phyloP scores from a whole-genome alignment of 2,888 invertebrate genomes.

The Trachelus troglodyta region DNA sequence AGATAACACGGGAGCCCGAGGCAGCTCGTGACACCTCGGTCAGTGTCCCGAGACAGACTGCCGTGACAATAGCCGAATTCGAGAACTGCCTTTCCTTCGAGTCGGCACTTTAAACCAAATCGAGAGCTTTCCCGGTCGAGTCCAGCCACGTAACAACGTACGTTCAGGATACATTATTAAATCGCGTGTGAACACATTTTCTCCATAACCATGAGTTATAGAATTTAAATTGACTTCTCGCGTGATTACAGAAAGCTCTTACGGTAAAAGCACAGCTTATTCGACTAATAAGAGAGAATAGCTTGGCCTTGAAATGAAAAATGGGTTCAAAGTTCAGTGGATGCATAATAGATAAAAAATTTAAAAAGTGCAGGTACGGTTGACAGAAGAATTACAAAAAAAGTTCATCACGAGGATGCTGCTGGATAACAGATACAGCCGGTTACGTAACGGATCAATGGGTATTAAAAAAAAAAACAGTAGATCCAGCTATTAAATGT shows the following conservation, averaged over 20 bases:
- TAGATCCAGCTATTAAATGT: neutral
- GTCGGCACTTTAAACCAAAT: too few species aligned
- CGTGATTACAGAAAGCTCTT: constrained; percentile 5
- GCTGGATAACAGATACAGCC: neutral
- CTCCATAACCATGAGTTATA: constrained; percentile 21
- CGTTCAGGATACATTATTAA: constrained; percentile 21
- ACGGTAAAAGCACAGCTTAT: neutral
- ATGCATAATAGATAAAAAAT: neutral
- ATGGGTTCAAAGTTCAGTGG: neutral
- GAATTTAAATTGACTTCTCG: constrained; percentile 19
- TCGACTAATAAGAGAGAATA: neutral
- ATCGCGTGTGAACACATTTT: constrained; percentile 21
- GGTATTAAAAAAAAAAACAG: neutral
- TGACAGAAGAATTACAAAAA: neutral
- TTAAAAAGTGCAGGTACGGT: too few species aligned
- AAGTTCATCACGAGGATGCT: neutral
- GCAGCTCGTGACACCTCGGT: too few species aligned
- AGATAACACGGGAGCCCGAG: too few species aligned
- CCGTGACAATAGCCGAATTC: too few species aligned
- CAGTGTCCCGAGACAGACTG: too few species aligned
- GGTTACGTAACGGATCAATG: neutral
- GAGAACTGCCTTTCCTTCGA: too few species aligned
- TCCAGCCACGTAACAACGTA: neutral
- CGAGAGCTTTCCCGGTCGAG: too few species aligned
- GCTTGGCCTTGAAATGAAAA: neutral